Percentiles rank a stretch among this genome's conserved stretches.
Conservation (phyloP, 2,797 vertebrate species). For the Lacerta viridis region DNA sequence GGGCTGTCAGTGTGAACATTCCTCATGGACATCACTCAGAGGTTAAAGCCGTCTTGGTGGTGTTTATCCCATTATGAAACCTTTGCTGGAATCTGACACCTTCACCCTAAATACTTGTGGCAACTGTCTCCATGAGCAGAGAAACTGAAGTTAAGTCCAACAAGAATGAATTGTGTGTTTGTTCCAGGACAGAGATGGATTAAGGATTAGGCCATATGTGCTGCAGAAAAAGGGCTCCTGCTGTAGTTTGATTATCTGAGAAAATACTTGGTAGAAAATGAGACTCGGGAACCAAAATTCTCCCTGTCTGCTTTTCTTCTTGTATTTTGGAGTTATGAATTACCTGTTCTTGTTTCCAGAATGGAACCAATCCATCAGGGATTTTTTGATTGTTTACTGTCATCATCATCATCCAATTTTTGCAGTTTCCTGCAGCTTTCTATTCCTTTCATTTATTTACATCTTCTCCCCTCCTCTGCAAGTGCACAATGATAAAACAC, state of each 20-base stretch:
- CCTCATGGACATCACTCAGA: constrained; percentile 75
- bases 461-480: background rate
- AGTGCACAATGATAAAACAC: background rate
- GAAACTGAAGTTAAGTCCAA: background rate
- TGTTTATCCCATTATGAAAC: constrained; percentile 74
- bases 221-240: background rate
- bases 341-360: background rate
- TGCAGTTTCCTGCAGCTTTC: background rate
- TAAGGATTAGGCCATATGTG: constrained; percentile 69
- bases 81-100: constrained; percentile 79
- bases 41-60: constrained; percentile 76
- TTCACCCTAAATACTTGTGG: constrained; percentile 74
- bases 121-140: constrained; percentile 69
- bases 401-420: background rate
- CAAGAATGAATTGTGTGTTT: fast-evolving
- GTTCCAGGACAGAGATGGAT: constrained; percentile 38
- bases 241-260: background rate
- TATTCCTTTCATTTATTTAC: background rate
- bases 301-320: background rate
- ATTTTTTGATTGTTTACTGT: background rate
- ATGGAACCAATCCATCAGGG: background rate
- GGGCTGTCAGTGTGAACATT: constrained; percentile 69
- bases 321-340: background rate
- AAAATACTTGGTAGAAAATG: background rate
- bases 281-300: background rate